phyloP scores from a whole-genome alignment of 2,797 vertebrate genomes.

The Eleutherodactylus coqui region DNA sequence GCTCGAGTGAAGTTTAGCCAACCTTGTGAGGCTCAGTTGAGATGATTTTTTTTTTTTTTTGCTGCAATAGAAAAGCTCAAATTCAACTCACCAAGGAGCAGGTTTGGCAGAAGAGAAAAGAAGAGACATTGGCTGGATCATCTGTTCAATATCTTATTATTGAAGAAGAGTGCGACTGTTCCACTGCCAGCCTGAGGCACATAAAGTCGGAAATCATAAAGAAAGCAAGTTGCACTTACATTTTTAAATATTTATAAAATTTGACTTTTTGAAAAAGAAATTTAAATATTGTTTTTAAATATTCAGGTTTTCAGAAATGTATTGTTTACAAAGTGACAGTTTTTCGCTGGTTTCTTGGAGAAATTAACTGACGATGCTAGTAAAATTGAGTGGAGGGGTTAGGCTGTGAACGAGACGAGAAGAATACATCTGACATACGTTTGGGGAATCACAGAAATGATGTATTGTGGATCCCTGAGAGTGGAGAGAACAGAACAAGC shows the following conservation, averaged over 20 bases:
- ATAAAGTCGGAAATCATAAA: not conserved
- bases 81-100: constrained; percentile 53
- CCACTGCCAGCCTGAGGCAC: constrained; percentile 31
- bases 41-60: constrained; percentile 52
- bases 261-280: constrained; percentile 27
- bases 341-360: not conserved
- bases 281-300: constrained; percentile 13
- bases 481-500: constrained; percentile 50
- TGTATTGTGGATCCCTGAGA: constrained; percentile 56
- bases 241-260: constrained; percentile 31
- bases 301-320: not conserved
- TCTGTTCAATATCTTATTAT: constrained; percentile 59
- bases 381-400: not conserved
- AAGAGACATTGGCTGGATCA: constrained; percentile 48
- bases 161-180: constrained; percentile 49
- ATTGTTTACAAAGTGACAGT: not conserved
- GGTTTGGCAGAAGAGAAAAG: constrained; percentile 57
- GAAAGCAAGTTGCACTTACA: not conserved
- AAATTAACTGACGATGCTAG: not conserved
- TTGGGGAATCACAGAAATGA: constrained; percentile 44
- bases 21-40: constrained; percentile 38
- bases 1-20: constrained; percentile 53
- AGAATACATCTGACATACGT: constrained; percentile 49
- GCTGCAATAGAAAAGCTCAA: constrained; percentile 46
- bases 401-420: not conserved